Conservation (phyloP, 2,797 vertebrate genomes). For the Pterois miles region DNA sequence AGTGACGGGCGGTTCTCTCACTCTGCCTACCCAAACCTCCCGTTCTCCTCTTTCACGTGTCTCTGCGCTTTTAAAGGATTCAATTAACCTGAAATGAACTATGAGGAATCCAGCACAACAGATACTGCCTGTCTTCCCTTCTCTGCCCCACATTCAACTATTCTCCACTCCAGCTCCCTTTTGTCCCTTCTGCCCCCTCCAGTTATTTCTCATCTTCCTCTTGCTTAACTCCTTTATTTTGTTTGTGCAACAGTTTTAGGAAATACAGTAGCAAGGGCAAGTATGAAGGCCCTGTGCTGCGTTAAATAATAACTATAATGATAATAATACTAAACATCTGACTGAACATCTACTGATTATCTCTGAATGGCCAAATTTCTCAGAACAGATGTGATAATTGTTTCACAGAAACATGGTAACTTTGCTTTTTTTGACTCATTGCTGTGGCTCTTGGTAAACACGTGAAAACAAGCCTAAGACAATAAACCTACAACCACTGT, state of each 20-base stretch:
- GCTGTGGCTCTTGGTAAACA: neutral
- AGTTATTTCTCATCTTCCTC: constrained; percentile 35
- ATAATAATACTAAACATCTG: too few species aligned
- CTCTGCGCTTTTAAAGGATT: constrained; percentile 74
- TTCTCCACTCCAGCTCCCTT: constrained; percentile 47
- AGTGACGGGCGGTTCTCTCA: constrained; percentile 41
- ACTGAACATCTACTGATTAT: too few species aligned
- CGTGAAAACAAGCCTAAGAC: constrained; percentile 8
- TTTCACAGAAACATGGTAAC: neutral
- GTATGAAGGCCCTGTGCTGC: neutral
- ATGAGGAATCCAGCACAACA: constrained; percentile 52
- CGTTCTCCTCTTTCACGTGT: constrained; percentile 53
- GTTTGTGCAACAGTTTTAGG: constrained; percentile 16
- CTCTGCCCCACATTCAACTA: constrained; percentile 45
- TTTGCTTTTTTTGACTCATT: neutral
- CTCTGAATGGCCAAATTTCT: neutral
- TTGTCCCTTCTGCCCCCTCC: constrained; percentile 25
- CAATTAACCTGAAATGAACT: constrained; percentile 76
- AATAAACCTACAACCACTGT: neutral
- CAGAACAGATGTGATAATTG: neutral
- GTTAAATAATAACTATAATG: neutral
- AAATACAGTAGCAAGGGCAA: neutral
- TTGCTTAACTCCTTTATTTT: constrained; percentile 31
- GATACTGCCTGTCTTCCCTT: constrained; percentile 43
- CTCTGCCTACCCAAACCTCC: constrained; percentile 42